Percentiles rank a stretch among this genome's conserved stretches.
Conservation (phyloP, 1,140 invertebrate genomes). For the Diabrotica virgifera region DNA sequence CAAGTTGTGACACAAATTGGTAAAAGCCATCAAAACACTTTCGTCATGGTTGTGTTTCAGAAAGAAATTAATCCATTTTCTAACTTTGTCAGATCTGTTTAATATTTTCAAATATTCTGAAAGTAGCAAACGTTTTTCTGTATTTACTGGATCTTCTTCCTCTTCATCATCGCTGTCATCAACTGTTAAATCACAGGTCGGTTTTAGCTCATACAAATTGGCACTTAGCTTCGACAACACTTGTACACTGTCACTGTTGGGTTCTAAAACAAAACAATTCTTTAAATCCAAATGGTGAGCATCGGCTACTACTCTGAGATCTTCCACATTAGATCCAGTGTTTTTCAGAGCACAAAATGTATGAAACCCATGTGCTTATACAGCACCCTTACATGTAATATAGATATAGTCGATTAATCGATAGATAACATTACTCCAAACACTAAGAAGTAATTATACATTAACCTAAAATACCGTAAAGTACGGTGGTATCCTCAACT, state of each 20-base stretch:
- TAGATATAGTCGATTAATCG: too few relatives aligned
- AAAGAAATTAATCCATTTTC: slow-evolving; percentile 41
- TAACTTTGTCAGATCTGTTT: slow-evolving; percentile 43
- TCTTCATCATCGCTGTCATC: slow-evolving; percentile 39
- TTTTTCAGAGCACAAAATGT: too few relatives aligned
- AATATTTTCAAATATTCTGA: slow-evolving; percentile 41
- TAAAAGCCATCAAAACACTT: slow-evolving; percentile 38
- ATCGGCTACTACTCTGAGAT: too few relatives aligned
- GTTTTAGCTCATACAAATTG: slow-evolving; percentile 34
- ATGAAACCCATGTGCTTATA: too few relatives aligned
- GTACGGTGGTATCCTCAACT: too few relatives aligned
- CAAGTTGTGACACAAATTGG: slow-evolving; percentile 45
- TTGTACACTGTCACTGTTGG: slow-evolving; percentile 39
- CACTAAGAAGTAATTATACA: too few relatives aligned
- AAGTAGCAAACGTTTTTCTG: slow-evolving; percentile 37
- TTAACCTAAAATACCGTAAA: too few relatives aligned
- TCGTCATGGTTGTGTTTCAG: slow-evolving; percentile 38
- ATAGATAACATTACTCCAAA: too few relatives aligned
- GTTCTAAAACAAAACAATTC: slow-evolving; percentile 32
- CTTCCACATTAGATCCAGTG: too few relatives aligned
- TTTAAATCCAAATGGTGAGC: too few relatives aligned
- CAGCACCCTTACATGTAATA: too few relatives aligned
- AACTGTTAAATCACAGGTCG: slow-evolving; percentile 26
- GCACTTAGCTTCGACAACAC: slow-evolving; percentile 38
- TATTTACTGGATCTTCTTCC: slow-evolving; percentile 18